Conservation (phyloP, 2,113 vertebrate genomes). For the Oreochromis aureus region DNA sequence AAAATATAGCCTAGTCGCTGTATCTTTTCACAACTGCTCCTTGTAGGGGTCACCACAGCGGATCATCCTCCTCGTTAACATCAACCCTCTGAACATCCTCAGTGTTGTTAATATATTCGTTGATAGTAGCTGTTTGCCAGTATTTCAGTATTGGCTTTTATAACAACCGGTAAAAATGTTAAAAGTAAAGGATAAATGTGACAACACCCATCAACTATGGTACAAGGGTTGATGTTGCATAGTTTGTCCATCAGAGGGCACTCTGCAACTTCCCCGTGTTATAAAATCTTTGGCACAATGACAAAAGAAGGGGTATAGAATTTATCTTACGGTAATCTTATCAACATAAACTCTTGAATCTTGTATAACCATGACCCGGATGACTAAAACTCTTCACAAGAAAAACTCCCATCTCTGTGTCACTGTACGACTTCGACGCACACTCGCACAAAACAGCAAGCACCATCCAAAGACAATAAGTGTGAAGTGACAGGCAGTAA, state of each 20-base stretch:
- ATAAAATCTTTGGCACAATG: neutral
- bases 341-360: neutral
- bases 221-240: neutral
- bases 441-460: neutral
- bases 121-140: neutral
- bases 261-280: neutral
- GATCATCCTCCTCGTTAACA: neutral
- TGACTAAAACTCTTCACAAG: neutral
- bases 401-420: neutral
- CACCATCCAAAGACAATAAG: neutral
- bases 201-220: neutral
- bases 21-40: neutral
- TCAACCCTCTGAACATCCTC: neutral
- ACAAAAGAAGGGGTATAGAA: neutral
- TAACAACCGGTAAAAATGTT: neutral
- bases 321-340: neutral
- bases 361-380: neutral
- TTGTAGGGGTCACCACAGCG: neutral
- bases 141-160: neutral
- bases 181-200: neutral
- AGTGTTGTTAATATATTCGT: neutral
- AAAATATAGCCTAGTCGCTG: neutral
- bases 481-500: neutral
- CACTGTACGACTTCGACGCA: neutral
- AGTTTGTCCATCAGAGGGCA: neutral